Evolutionary conservation across 2,797 vertebrate genomes (phyloP), one percentile per base, ranked within the genome.

Genomic region (Sebastes diploproa): DNA sequence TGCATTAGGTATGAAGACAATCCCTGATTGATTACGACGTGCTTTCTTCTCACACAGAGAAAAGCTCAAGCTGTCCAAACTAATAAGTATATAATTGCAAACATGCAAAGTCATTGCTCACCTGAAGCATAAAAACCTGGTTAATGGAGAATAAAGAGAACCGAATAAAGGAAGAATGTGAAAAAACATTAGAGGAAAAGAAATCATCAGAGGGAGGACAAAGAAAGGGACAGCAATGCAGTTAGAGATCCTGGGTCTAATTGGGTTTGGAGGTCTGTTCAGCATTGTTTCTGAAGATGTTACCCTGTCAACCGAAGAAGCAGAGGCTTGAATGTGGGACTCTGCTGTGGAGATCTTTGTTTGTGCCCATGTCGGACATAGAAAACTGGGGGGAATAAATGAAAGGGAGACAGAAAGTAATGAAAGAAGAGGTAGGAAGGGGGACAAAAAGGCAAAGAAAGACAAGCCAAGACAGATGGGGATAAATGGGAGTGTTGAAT

Each of bases 191-290:
- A 11, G 6, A 68, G 14, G 42, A 50, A 60, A 46, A 75, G 58
- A 68, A 58, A 32, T 60, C 61, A 32, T 16, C 12, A 59, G 59
- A 56, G n/a, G 16, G 27, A 22, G 69, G 81, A 72, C 55, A 56
- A 80, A 77, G 62, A 34, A 30, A 81, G 25, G 72, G 64, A 63
- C 42, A 6, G 61, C 12, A 6, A 23, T 18, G 20, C 42, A 32
- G 77, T 4, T 32, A 77, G 68, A 81, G 72, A 78, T 78, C 72
- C 80, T 75, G 76, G 1, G 2, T 89, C 81, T 92, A 90, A 91
- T 89, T 93, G 77, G 79, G 83, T 91, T 88, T 85, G 72, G 66
- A 75, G 83, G 77, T 86, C 78, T 86, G 84, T 63, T 79, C 14
- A n/a, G 58, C 74, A 9, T 90, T 80, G 80, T 80, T 75, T 84